These are phyloP conservation scores for Lutjanus argentimaculatus DNA, from an alignment of 2,797 vertebrate genomes.

Conservation along the genomic window DNA sequence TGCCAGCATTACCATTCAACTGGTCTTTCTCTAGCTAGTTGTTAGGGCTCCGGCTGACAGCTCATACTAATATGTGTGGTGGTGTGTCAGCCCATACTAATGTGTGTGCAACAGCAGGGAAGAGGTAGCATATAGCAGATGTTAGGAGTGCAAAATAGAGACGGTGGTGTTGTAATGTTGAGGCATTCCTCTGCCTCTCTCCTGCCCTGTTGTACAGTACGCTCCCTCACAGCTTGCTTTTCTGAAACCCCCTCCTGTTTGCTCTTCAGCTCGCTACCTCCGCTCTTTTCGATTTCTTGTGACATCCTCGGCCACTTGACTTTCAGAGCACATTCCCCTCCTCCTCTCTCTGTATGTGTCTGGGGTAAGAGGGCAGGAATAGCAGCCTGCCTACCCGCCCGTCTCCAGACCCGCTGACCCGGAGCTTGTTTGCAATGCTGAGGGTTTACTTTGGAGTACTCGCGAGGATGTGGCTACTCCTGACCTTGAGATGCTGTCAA, in stretches of 20 bases:
- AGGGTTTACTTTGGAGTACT: slow-evolving; percentile 41
- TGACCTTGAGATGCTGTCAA: slow-evolving; percentile 72
- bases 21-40: slow-evolving; percentile 63
- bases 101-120: slow-evolving; percentile 60
- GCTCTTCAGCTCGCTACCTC: slow-evolving; percentile 28
- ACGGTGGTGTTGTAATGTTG: slow-evolving; percentile 53
- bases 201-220: slow-evolving; percentile 11
- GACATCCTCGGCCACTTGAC: slow-evolving; percentile 54
- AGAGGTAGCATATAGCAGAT: slow-evolving; percentile 63
- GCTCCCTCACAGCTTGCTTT: slow-evolving; percentile 30
- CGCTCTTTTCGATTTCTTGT: slow-evolving; percentile 16
- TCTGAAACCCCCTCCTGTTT: slow-evolving; percentile 36
- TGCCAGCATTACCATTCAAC: slow-evolving; percentile 70
- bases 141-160: slow-evolving; percentile 65
- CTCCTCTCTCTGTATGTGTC: slow-evolving; percentile 41
- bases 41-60: slow-evolving; percentile 73
- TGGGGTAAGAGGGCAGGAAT: slow-evolving; percentile 36
- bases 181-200: slow-evolving; percentile 29
- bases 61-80: slow-evolving; percentile 74
- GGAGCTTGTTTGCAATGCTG: slow-evolving; percentile 65
- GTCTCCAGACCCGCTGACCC: slow-evolving; percentile 54
- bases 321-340: slow-evolving; percentile 59
- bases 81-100: slow-evolving; percentile 74
- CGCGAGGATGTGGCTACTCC: slow-evolving; percentile 28
- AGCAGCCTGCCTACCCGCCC: slow-evolving; percentile 35